phyloP scores from a whole-genome alignment of 2,113 vertebrate species.

The Cranoglanis bouderius region DNA sequence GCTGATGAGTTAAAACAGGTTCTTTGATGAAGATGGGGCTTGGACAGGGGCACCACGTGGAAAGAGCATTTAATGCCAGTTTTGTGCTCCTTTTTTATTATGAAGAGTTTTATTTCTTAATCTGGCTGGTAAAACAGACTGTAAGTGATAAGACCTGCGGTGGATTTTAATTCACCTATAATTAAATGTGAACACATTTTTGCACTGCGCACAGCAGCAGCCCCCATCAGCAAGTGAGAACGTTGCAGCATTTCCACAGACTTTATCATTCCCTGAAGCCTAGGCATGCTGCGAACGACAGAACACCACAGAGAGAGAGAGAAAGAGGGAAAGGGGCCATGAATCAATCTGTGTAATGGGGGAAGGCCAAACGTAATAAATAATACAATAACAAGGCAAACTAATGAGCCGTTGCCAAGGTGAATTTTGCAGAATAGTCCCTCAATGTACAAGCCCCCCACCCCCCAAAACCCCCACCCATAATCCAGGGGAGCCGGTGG shows the following conservation, averaged over 20 bases:
- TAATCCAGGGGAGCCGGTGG: constrained; percentile 92
- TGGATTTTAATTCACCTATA: constrained; percentile 46
- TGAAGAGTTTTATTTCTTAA: constrained; percentile 11
- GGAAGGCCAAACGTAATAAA: constrained; percentile 95
- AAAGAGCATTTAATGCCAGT: constrained; percentile 9
- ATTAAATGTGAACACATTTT: constrained; percentile 42
- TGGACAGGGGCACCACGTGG: background rate
- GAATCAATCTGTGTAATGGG: constrained; percentile 99
- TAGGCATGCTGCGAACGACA: constrained; percentile 41
- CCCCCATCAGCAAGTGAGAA: constrained; percentile 31
- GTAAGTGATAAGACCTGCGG: background rate
- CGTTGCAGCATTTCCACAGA: constrained; percentile 31
- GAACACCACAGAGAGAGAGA: constrained; percentile 40
- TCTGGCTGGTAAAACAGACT: background rate
- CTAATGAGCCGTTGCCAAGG: constrained; percentile 99
- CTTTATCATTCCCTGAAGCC: constrained; percentile 37
- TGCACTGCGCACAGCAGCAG: constrained; percentile 16
- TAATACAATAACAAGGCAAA: constrained; percentile 99
- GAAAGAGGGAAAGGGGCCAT: constrained; percentile 64
- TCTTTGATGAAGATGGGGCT: constrained; percentile 37
- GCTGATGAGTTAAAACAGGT: constrained; percentile 55
- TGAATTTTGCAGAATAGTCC: constrained; percentile 92
- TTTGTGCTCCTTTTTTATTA: constrained; percentile 1
- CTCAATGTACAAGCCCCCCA: constrained; percentile 77
- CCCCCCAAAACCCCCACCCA: constrained; percentile 77